Evolutionary conservation across 2,113 vertebrate genomes (phyloP).

Genomic region (Etheostoma spectabile): DNA sequence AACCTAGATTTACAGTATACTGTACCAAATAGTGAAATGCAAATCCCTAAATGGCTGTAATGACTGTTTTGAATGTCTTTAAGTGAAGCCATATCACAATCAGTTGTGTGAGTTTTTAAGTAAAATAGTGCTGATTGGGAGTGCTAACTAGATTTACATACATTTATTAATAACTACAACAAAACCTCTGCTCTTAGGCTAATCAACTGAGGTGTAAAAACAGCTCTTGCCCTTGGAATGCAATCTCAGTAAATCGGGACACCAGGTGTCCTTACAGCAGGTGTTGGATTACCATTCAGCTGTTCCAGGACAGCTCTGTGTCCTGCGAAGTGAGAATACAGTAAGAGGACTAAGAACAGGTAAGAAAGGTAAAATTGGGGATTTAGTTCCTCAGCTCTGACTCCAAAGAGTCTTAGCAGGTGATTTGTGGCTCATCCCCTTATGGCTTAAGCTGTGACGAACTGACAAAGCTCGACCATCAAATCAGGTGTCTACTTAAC

Average conservation of each 20-base stretch:
- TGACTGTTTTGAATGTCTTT: too few species aligned
- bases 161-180: not conserved
- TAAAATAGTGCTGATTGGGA: too few species aligned
- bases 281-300: slow-evolving; percentile 61
- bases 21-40: not conserved
- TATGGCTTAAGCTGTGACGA: slow-evolving; percentile 85
- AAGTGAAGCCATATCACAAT: not conserved
- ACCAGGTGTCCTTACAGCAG: slow-evolving; percentile 70
- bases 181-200: not conserved
- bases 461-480: slow-evolving; percentile 80
- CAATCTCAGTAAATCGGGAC: slow-evolving; percentile 63
- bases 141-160: too few species aligned
- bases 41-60: not conserved
- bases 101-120: too few species aligned
- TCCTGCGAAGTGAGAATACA: slow-evolving; percentile 80
- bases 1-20: not conserved
- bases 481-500: slow-evolving; percentile 79
- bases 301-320: slow-evolving; percentile 71
- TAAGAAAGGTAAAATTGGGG: slow-evolving; percentile 87
- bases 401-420: slow-evolving; percentile 90
- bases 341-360: slow-evolving; percentile 82
- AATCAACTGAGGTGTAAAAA: slow-evolving; percentile 53
- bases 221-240: slow-evolving; percentile 13
- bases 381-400: slow-evolving; percentile 86
- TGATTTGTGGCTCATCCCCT: slow-evolving; percentile 91